Conservation (phyloP, 2,888 invertebrate species). For the Acrobeloides nanus region DNA sequence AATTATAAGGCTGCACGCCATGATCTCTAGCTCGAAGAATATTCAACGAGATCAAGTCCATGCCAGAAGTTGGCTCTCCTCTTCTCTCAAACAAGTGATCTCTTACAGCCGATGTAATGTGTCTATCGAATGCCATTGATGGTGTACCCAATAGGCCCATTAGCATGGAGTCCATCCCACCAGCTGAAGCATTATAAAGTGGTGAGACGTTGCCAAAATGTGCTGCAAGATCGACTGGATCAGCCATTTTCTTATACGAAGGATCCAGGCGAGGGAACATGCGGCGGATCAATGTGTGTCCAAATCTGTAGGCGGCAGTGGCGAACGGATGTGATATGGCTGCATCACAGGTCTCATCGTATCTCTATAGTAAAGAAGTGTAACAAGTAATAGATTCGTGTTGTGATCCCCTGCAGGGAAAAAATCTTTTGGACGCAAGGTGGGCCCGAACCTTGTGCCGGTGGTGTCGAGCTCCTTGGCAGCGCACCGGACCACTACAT, state of each 20-base stretch:
- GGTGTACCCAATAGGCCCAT: slow-evolving; percentile 44
- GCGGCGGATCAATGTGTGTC: slow-evolving; percentile 55
- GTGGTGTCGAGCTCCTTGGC: too few species aligned
- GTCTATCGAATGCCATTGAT: slow-evolving; percentile 48
- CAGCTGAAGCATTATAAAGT: slow-evolving; percentile 29
- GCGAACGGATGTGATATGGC: slow-evolving; percentile 83
- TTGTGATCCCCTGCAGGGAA: too few species aligned
- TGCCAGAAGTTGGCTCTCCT: slow-evolving; percentile 67
- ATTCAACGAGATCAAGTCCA: slow-evolving; percentile 81
- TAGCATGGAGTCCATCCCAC: slow-evolving; percentile 48
- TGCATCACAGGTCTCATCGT: slow-evolving; percentile 72
- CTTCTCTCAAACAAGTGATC: slow-evolving; percentile 60
- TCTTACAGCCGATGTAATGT: slow-evolving; percentile 30
- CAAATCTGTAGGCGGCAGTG: slow-evolving; percentile 76
- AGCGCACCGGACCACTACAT: too few species aligned
- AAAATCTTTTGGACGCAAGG: too few species aligned
- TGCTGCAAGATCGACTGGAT: slow-evolving; percentile 63
- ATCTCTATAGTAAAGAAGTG: too few species aligned
- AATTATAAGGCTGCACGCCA: slow-evolving; percentile 39
- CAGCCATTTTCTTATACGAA: slow-evolving; percentile 24
- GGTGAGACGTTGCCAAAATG: slow-evolving; percentile 81
- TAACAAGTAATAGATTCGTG: too few species aligned
- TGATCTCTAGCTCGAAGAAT: slow-evolving; percentile 67
- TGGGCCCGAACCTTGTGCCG: too few species aligned
- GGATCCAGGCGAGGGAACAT: slow-evolving; percentile 34